Conservation (phyloP, 2,113 vertebrate species). For the Propithecus coquereli region DNA sequence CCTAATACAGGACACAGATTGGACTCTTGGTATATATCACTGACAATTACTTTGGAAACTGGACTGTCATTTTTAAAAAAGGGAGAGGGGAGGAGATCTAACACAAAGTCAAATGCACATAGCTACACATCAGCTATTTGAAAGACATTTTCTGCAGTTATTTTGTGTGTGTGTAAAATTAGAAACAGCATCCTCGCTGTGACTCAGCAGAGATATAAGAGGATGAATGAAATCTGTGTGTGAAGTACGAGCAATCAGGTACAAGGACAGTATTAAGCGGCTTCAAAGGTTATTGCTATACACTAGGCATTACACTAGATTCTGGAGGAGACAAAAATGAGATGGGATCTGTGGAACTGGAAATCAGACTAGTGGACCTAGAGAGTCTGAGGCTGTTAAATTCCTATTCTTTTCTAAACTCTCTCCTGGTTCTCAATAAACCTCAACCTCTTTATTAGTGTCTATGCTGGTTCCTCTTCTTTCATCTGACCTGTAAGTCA, state of each 20-base stretch:
- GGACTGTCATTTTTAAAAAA: background rate
- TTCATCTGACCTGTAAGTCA: background rate
- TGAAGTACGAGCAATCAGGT: background rate
- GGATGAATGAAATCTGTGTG: background rate
- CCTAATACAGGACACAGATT: background rate
- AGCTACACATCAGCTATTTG: background rate
- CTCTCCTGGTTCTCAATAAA: background rate
- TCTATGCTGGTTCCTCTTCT: background rate
- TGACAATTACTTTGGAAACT: constrained; percentile 27
- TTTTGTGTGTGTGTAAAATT: background rate
- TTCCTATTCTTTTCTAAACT: background rate
- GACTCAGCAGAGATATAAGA: background rate
- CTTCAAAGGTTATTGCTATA: background rate
- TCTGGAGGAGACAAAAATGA: constrained; percentile 11
- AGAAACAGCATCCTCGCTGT: background rate
- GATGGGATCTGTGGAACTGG: background rate
- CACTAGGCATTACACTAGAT: background rate
- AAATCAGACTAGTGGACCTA: background rate
- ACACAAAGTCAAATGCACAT: constrained; percentile 20
- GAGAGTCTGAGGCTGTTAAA: background rate
- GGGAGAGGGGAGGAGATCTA: background rate
- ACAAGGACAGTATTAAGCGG: background rate
- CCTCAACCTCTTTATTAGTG: background rate
- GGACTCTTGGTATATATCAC: background rate
- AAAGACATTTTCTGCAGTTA: constrained; percentile 12